phyloP scores from a whole-genome alignment of 1,140 invertebrate genomes.

The Drosophila bocqueti region DNA sequence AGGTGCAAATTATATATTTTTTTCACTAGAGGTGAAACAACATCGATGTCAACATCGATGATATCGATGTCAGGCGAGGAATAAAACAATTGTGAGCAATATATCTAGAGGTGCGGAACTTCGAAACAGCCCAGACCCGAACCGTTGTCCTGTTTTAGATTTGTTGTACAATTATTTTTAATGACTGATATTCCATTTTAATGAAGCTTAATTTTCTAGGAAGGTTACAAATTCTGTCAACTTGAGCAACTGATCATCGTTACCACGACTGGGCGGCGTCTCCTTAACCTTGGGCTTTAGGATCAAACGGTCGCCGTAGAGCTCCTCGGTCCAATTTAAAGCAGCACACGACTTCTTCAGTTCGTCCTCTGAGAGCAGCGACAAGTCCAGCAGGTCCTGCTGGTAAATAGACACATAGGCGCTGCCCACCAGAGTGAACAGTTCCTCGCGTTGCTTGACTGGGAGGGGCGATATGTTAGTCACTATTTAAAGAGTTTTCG shows the following conservation, averaged over 20 bases:
- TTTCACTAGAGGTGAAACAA: conserved; percentile 12
- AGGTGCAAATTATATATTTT: conserved; percentile 59
- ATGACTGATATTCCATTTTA: conserved; percentile 3
- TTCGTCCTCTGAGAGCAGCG: conserved; percentile 58
- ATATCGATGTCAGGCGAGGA: no score
- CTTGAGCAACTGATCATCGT: conserved; percentile 73
- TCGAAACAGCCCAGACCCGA: not conserved
- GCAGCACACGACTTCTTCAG: conserved; percentile 33
- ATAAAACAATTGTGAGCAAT: not conserved
- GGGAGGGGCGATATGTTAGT: not conserved
- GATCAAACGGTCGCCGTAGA: conserved; percentile 60
- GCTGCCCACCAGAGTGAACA: conserved; percentile 55
- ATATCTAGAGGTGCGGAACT: not conserved
- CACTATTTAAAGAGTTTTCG: not conserved
- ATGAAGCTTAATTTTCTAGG: conserved; percentile 60
- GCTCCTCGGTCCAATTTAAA: conserved; percentile 60
- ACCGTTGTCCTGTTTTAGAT: not conserved
- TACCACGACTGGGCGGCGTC: conserved; percentile 30
- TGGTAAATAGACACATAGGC: conserved; percentile 76
- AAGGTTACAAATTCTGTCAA: conserved; percentile 75
- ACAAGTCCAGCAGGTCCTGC: conserved; percentile 58
- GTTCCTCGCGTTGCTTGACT: conserved; percentile 65
- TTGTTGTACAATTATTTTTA: not conserved
- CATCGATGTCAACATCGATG: no score
- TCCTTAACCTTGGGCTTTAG: conserved; percentile 59